Base-by-base conservation (phyloP, 2,797 vertebrate genomes). In the Cuculus canorus region DNA sequence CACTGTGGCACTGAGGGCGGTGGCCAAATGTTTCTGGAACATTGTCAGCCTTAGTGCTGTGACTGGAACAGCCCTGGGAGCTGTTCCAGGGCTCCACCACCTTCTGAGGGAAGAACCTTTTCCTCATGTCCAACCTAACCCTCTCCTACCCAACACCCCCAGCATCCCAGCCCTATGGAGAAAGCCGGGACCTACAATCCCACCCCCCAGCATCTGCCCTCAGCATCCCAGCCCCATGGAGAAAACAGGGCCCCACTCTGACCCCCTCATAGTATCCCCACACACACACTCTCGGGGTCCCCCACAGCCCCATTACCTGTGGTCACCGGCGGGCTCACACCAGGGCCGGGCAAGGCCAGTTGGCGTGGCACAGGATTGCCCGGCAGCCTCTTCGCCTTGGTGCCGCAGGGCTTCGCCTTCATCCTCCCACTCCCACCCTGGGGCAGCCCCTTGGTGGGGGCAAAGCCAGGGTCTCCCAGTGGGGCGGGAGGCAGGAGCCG, bases 271-370 rank as follows among this genome's bases (percentile, higher is more conserved):
- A 84, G 7, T 47, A 35, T 57, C 25, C 10, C 17, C n/a, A n/a
- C n/a, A n/a, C n/a, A n/a, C 43, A 22, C 28, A 19, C 7, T 18
- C 43, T 17, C 39, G 45, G 45, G 8, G 45, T 45, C 45, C 39
- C 39, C 39, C 39, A 39, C 39, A 39, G 2, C 37, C 32, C 72
- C 4, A 1, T 71, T 96, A 98, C 98, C 97, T 95, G 97, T 17
- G 8, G 87, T 97, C 85, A 99, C 98, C 75, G 99, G 98, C 93
- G 98, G 98, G 21, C 98, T 98, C 73, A 98, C 97, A 96, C 98
- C 98, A 95, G 98, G 98, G 10, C 97, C 97, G 57, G 86, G 90
- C 81, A 79, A 25, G 0, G 73, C 39, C 77, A 7, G 43, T 15
- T 27, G 82, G 27, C 94, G 50, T 5, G 53, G n/a, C 10, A 4